Evolutionary conservation across 2,797 vertebrate species (phyloP).

Genomic region (Buceros bicornis): DNA sequence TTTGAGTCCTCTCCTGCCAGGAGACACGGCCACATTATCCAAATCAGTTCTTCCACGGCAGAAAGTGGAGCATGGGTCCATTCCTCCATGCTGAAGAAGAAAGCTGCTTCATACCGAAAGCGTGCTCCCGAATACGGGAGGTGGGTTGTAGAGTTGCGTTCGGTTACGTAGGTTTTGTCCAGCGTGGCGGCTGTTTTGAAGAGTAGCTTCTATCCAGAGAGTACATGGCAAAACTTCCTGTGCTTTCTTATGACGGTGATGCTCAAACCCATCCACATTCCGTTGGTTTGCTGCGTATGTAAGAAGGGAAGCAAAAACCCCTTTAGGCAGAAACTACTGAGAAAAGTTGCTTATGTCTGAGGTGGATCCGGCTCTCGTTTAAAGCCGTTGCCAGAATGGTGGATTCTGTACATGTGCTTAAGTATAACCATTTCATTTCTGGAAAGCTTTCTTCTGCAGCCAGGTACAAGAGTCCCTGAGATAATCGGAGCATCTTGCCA

Average conservation of each 20-base stretch:
- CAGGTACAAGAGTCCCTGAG: not conserved
- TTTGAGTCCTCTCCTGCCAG: conserved; percentile 39
- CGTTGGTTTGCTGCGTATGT: not conserved
- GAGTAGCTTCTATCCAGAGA: not conserved
- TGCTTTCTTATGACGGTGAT: not conserved
- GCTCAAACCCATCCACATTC: rapidly evolving
- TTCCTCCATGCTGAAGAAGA: not conserved
- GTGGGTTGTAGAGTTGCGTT: not conserved
- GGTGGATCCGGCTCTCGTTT: not conserved
- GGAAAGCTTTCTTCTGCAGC: not conserved
- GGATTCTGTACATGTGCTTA: not conserved
- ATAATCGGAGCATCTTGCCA: not conserved
- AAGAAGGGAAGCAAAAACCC: not conserved
- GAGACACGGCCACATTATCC: not conserved
- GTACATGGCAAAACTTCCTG: not conserved
- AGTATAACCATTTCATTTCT: not conserved
- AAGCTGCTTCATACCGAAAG: not conserved
- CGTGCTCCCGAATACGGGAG: not conserved
- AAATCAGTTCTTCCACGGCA: conserved; percentile 27
- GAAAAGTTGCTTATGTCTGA: not conserved
- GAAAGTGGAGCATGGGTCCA: not conserved
- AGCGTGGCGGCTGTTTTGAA: not conserved
- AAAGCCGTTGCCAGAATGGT: not conserved
- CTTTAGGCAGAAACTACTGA: not conserved
- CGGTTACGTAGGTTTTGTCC: not conserved